A percentile compares a stretch with the other conserved stretches of the same genome.
Evolutionary conservation across 2,113 vertebrate genomes (phyloP).

Genomic region (Cyanoderma ruficeps): DNA sequence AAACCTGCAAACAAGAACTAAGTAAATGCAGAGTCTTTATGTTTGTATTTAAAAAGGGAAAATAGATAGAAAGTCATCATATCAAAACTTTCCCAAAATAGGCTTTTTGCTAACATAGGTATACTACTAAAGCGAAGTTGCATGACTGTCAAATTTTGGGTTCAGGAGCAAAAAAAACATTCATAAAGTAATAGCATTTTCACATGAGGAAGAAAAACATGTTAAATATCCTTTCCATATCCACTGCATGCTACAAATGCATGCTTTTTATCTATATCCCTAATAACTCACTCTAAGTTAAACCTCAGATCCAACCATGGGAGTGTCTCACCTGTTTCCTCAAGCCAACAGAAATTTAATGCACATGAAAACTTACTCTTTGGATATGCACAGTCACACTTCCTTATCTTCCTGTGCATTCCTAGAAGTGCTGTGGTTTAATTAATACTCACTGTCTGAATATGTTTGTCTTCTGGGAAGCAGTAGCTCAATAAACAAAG

Average conservation of each 20-base stretch:
- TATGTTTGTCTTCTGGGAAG: background rate
- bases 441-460: background rate
- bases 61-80: background rate
- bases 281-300: background rate
- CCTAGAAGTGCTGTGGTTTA: background rate
- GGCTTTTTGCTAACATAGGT: background rate
- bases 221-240: background rate
- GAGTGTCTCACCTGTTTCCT: background rate
- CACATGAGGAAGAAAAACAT: background rate
- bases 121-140: background rate
- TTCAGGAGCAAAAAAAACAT: background rate
- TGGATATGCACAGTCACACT: background rate
- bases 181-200: background rate
- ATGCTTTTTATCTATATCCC: background rate
- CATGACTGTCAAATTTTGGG: background rate
- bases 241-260: background rate
- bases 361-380: background rate
- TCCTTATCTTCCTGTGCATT: background rate
- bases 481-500: background rate
- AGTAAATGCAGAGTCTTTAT: background rate
- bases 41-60: background rate
- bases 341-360: background rate
- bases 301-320: background rate
- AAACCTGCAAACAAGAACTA: background rate
- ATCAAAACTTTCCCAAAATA: background rate